Percentiles rank a stretch among this genome's conserved stretches.
phyloP scores from a whole-genome alignment of 2,113 vertebrate genomes.

The Diglossa brunneiventris region DNA sequence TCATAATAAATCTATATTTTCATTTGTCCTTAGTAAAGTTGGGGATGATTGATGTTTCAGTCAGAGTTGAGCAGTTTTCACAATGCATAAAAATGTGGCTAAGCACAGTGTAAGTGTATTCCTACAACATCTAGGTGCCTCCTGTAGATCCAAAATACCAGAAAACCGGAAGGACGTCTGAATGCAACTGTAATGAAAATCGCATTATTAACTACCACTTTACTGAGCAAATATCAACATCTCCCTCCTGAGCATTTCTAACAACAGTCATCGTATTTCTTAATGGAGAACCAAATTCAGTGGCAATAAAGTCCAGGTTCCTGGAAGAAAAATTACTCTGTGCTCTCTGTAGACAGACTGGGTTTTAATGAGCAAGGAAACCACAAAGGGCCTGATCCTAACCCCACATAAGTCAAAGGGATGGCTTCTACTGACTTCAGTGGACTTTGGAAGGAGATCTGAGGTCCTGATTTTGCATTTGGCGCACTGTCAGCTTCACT shows the following conservation, averaged over 20 bases:
- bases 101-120: background rate
- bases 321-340: background rate
- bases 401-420: background rate
- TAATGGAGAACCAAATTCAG: conserved; percentile 24
- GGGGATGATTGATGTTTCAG: background rate
- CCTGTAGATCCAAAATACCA: background rate
- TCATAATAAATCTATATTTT: background rate
- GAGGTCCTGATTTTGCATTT: background rate
- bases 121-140: background rate
- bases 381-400: background rate
- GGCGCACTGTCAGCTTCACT: background rate
- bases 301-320: conserved; percentile 18
- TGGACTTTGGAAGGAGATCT: background rate
- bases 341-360: background rate
- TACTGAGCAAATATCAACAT: conserved; percentile 44
- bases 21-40: background rate
- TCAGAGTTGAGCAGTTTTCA: background rate
- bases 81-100: background rate
- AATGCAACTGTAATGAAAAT: background rate
- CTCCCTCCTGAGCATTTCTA: conserved; percentile 32
- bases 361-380: conserved; percentile 4
- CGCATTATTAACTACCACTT: conserved; percentile 26
- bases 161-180: background rate
- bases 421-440: background rate
- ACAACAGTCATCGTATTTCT: background rate